These are phyloP conservation scores for Corythornis leucogaster DNA, from an alignment of 2,797 vertebrate species.

Conservation along the genomic window DNA sequence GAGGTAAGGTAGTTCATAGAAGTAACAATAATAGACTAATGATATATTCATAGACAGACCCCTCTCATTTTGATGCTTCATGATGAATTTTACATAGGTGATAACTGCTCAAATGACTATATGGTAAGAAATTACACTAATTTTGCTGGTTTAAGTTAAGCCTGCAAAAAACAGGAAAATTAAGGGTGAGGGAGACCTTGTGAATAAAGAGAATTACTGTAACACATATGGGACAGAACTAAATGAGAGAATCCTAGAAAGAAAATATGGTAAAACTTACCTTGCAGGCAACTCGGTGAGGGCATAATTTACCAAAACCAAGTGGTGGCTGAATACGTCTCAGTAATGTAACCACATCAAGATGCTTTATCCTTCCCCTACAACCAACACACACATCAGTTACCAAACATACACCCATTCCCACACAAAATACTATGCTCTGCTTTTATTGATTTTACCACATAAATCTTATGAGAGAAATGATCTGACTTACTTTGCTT, in stretches of 20 bases:
- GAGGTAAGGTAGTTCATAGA: background rate
- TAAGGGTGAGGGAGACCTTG: background rate
- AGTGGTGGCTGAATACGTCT: slow-evolving; percentile 96
- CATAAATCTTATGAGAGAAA: background rate
- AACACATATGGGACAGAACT: background rate
- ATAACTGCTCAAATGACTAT: background rate
- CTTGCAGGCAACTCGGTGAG: slow-evolving; percentile 99
- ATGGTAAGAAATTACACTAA: background rate
- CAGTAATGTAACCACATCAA: slow-evolving; percentile 95
- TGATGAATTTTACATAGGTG: background rate
- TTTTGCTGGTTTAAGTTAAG: background rate
- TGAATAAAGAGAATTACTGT: background rate
- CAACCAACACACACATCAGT: slow-evolving; percentile 14
- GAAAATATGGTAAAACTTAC: slow-evolving; percentile 69
- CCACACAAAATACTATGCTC: background rate
- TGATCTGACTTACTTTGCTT: slow-evolving; percentile 90
- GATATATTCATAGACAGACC: background rate
- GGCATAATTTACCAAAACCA: slow-evolving; percentile 97
- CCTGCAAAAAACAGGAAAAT: background rate
- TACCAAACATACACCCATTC: background rate
- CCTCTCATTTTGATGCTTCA: background rate
- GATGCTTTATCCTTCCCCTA: slow-evolving; percentile 97
- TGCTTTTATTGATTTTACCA: background rate
- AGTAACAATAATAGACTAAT: fast-evolving
- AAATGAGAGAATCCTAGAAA: background rate